Evolutionary conservation across 1,140 invertebrate genomes (phyloP).

Genomic region (Medauroidea extradentata): DNA sequence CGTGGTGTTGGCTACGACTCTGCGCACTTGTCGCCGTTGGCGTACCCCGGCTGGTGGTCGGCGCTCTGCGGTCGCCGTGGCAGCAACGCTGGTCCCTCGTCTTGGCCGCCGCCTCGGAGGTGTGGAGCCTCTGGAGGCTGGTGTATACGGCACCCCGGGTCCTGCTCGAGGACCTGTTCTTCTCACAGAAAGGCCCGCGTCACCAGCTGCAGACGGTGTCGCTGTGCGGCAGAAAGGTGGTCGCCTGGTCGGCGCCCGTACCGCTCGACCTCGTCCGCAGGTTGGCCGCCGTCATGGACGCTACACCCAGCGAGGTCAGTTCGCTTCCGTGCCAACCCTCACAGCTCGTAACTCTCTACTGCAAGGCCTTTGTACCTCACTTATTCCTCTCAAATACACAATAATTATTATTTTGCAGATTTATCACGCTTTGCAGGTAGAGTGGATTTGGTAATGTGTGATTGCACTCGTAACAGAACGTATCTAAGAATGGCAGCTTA

Average conservation of each 20-base stretch:
- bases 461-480: too few species aligned
- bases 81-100: background rate
- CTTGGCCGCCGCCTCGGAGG: background rate
- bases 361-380: too few species aligned
- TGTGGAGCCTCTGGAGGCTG: constrained; percentile 27
- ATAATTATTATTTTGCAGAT: too few species aligned
- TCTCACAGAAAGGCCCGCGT: constrained; percentile 18
- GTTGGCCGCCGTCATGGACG: constrained; percentile 54
- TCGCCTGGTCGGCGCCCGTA: constrained; percentile 68
- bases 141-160: constrained; percentile 52
- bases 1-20: background rate
- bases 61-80: background rate
- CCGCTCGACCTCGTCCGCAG: constrained; percentile 47
- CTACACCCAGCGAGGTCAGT: constrained; percentile 49
- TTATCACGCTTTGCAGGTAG: too few species aligned
- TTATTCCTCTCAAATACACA: too few species aligned
- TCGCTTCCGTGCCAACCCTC: background rate
- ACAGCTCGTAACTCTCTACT: too few species aligned
- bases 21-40: background rate
- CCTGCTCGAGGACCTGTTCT: constrained; percentile 48
- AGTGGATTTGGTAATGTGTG: too few species aligned
- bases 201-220: constrained; percentile 59
- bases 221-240: constrained; percentile 69
- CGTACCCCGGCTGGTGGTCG: background rate
- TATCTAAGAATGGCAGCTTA: too few species aligned